Evolutionary conservation across 2,888 invertebrate species (phyloP), one percentile per base, ranked within the genome.

Genomic region (Drosophila antonietae): DNA sequence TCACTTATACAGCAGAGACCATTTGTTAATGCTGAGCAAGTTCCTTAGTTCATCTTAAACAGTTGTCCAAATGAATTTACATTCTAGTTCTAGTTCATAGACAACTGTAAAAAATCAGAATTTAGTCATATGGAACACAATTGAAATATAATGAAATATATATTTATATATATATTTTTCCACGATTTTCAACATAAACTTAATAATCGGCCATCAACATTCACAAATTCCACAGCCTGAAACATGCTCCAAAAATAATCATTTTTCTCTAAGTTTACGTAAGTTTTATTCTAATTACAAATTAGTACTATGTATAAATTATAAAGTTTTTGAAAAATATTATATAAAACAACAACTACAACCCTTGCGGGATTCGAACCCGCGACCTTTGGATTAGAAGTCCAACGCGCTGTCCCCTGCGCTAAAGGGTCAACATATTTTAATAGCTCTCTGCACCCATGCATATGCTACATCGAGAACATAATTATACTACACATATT

Each of bases 321-420:
- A 37, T 6, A 14, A 37, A 14, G 14, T 3, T 39, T 6, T 49
- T 6, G 1, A 28, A 55, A 23, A 55, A 55, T 28, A n/a, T 15
- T 28, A 2, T 8, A 5, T 20, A 31, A 12, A 43, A 3, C 7
- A 67, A 95, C 14, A 6, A 20, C 10, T 10, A 67, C 91, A 91
- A 90, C 93, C 93, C 93, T 92, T 92, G 93, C 92, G 93, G 92
- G 93, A 90, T 91, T 93, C 93, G 93, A 93, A 93, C 93, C 92
- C 93, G 92, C 93, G 92, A 93, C 93, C 93, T 93, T 93, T 92
- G 92, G 93, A 93, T 93, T 93, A 93, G 92, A 92, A 93, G 93
- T 92, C 93, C 92, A 92, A 93, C 92, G 93, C 93, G 93, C 92
- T 92, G 90, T 92, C 92, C 91, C 78, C 92, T 92, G 92, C 92